Evolutionary conservation across 2,888 invertebrate genomes (phyloP), one percentile per base, ranked within the genome.

Genomic region (Parnassius orleans): DNA sequence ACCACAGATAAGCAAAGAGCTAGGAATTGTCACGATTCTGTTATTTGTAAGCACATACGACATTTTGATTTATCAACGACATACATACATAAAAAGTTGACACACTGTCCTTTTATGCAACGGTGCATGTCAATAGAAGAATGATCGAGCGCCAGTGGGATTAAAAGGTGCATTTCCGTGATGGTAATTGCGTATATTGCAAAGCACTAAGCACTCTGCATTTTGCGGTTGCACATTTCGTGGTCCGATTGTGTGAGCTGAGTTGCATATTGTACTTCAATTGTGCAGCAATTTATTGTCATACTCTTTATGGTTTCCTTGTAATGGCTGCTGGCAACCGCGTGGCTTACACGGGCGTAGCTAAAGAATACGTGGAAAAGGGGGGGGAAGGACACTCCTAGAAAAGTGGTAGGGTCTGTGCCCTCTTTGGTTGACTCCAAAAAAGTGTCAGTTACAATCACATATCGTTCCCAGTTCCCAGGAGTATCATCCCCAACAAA

Each of bases 81-180:
- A 14, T 24, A 12, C 48, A 19, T 51, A 63, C 7, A 43, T 24
- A 65, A 63, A 67, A 70, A 65, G 53, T 59, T 54, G 41, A 59
- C 54, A 64, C 62, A 63, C 55, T 55, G 68, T 73, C 68, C 69
- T 65, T 72, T 74, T 76, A 74, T 78, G 74, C 79, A 80, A 78
- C 76, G 78, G 75, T 77, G 78, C 74, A 74, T 73, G 68, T 72
- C 72, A 71, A 71, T 74, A 71, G 70, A 46, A 69, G 61, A 70
- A 71, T 50, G 47, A 72, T 19, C 33, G 52, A 57, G 19, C 42
- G 52, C 52, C 69, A 57, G 63, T 55, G 50, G 41, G 14, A 59
- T 65, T 72, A 65, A 79, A 75, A 78, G 79, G 77, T 78, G 83
- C 71, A 76, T 77, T 76, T 77, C 79, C 78, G 73, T 66, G 58